phyloP scores from a whole-genome alignment of 1,140 invertebrate genomes.

The Cydia pomonella region DNA sequence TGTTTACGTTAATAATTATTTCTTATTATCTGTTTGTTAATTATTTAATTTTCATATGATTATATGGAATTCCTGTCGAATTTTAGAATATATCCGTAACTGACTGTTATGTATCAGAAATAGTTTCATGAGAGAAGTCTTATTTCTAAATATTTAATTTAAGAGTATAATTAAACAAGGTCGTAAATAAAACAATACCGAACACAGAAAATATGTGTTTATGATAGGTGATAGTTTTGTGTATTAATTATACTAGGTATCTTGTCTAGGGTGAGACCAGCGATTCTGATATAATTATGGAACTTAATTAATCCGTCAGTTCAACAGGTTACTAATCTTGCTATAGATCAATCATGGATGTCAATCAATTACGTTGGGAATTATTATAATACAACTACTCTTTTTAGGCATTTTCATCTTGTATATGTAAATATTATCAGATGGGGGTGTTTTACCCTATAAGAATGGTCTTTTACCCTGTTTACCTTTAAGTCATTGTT shows the following conservation, averaged over 20 bases:
- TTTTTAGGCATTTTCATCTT: neutral
- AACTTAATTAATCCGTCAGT: constrained; percentile 13
- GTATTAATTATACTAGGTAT: neutral
- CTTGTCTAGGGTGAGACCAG: neutral
- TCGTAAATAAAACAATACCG: no score
- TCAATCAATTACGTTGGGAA: neutral
- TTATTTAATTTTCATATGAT: no score
- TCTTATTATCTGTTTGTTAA: no score
- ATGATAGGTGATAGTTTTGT: no score
- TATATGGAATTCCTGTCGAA: no score
- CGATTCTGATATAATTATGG: neutral
- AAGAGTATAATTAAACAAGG: no score
- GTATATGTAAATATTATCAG: neutral
- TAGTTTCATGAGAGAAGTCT: no score
- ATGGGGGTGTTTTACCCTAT: neutral
- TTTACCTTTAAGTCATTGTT: constrained; percentile 52
- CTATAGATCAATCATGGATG: neutral
- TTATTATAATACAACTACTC: neutral
- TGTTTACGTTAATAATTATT: no score
- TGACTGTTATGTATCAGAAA: no score
- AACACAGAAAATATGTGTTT: no score
- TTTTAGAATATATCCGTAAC: no score
- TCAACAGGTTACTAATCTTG: constrained; percentile 16
- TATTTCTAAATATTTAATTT: no score
- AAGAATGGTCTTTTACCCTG: constrained; percentile 60